These are phyloP conservation scores for Marmota flaviventris DNA, from an alignment of 2,113 vertebrate species.

Conservation along the genomic window DNA sequence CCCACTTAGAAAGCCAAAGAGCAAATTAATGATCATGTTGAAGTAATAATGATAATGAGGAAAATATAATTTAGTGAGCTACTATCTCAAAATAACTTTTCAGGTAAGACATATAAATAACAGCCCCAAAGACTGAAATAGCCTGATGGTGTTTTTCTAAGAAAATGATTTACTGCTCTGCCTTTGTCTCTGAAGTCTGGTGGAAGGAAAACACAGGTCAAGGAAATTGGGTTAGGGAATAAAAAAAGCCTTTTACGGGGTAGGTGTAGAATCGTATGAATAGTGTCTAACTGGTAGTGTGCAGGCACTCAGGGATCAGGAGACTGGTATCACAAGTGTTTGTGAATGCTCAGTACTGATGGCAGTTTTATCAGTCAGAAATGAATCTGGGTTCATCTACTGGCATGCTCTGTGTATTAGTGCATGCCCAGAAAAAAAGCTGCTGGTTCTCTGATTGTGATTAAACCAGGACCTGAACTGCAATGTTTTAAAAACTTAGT, in stretches of 20 bases:
- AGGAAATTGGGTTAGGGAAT: slow-evolving; percentile 73
- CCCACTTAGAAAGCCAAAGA: slow-evolving; percentile 76
- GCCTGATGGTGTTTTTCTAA: slow-evolving; percentile 84
- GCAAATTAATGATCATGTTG: slow-evolving; percentile 83
- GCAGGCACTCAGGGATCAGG: slow-evolving; percentile 6
- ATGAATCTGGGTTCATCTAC: not conserved
- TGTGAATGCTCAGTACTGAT: slow-evolving; percentile 77
- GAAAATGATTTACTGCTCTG: slow-evolving; percentile 86
- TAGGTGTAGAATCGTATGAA: slow-evolving; percentile 47
- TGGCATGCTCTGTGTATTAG: not conserved
- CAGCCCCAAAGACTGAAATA: slow-evolving; percentile 70
- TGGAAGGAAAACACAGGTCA: slow-evolving; percentile 77
- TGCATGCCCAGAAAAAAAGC: not conserved
- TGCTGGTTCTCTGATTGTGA: slow-evolving; percentile 1
- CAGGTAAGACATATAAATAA: slow-evolving; percentile 82
- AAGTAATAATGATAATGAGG: slow-evolving; percentile 81
- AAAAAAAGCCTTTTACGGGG: slow-evolving; percentile 32
- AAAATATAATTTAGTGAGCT: slow-evolving; percentile 76
- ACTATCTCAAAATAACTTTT: slow-evolving; percentile 75
- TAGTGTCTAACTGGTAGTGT: not conserved
- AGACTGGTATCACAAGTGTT: slow-evolving; percentile 63
- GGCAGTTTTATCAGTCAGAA: slow-evolving; percentile 71
- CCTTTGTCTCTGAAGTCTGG: slow-evolving; percentile 83
- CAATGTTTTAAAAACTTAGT: slow-evolving; percentile 53
- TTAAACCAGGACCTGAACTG: slow-evolving; percentile 77